Conservation (phyloP, 2,888 invertebrate genomes). For the Cotesia congregata region DNA sequence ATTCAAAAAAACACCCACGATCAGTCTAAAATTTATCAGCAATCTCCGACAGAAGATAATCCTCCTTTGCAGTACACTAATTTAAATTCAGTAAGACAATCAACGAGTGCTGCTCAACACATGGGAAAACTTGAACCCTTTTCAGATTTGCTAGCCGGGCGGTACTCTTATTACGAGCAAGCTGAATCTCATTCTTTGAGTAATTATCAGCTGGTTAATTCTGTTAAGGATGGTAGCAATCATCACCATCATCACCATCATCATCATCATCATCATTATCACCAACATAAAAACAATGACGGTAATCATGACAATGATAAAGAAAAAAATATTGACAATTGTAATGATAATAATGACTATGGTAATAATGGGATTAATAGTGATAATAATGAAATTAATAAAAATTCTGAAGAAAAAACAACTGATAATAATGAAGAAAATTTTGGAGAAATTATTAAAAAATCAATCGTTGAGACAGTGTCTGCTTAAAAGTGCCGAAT, state of each 20-base stretch:
- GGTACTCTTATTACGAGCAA: constrained; percentile 72
- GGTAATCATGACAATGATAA: not conserved
- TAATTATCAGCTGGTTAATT: constrained; percentile 47
- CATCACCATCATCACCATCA: not conserved
- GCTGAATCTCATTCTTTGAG: constrained; percentile 54
- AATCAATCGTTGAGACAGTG: constrained; percentile 92
- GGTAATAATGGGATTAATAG: constrained; percentile 51
- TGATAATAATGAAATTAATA: constrained; percentile 38
- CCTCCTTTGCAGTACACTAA: constrained; percentile 77
- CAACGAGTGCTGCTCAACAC: constrained; percentile 66
- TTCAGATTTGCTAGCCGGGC: constrained; percentile 75
- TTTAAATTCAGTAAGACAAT: constrained; percentile 74
- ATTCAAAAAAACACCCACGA: constrained; percentile 36
- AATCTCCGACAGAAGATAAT: constrained; percentile 68
- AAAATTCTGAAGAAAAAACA: constrained; percentile 48
- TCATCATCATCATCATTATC: not conserved
- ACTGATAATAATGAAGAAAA: constrained; percentile 77
- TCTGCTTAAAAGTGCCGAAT: constrained; percentile 75
- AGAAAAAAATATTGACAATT: not conserved
- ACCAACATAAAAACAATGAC: not conserved
- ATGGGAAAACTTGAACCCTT: constrained; percentile 80
- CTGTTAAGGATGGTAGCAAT: not conserved
- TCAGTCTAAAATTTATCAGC: constrained; percentile 22
- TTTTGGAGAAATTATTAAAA: constrained; percentile 92
- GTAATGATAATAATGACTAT: constrained; percentile 32